Evolutionary conservation across 2,797 vertebrate species (phyloP), one percentile per base, ranked within the genome.

Genomic region (Cuculus canorus): DNA sequence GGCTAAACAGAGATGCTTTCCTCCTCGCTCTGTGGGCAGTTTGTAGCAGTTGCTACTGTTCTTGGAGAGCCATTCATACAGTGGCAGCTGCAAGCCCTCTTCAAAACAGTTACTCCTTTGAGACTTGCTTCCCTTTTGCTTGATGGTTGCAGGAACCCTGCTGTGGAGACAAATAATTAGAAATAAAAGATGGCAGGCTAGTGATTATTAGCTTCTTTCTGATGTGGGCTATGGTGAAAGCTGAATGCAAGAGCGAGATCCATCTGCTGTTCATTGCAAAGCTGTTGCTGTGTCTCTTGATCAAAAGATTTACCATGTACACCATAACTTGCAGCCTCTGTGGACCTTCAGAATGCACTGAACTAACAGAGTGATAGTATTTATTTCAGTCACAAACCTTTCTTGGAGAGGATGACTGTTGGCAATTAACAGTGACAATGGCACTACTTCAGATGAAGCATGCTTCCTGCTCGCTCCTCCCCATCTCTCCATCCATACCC

Each of bases 101-200:
- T 88, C 78, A 71, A 78, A 96, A 92, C 92, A 88, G 79, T 73
- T 60, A 48, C 7, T 87, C 90, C 85, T 95, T 95, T 93, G 82
- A 95, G 79, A 68, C 41, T 94, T 22, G 61, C 71, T 88, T 93
- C 86, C 78, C 79, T 94, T 63, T 68, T 18, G 32, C 91, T 91
- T n/a, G 37, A 50, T 86, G 86, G 75, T 37, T 87, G 90, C 78
- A 84, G 88, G 76, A 88, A 80, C 88, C 88, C 94, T 85, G 92
- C 95, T 95, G 96, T 59, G 95, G 93, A 83, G 92, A 92, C 91
- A 95, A 95, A 89, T 92, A 95, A 95, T 95, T 96, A 86, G 82
- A 86, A 92, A 91, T 39, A 93, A 91, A 94, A 88, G 92, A 91
- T 81, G 88, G 93, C 89, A 93, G 83, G 90, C 79, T 95, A 90